Conservation (phyloP, 1,140 invertebrate species). For the Pomacea maculata region DNA sequence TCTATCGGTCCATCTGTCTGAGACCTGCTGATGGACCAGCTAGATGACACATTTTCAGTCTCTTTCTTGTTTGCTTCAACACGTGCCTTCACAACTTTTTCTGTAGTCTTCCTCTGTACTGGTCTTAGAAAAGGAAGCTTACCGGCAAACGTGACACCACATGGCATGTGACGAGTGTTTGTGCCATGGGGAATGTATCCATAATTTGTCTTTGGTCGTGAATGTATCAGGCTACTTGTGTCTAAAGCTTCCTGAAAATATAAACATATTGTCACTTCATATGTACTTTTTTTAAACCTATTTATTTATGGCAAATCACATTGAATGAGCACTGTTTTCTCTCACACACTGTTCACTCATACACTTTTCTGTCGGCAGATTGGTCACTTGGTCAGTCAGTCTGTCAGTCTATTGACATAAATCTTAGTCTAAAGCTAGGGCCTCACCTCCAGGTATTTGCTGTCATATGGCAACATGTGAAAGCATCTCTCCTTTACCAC, state of each 20-base stretch:
- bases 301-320: too few relatives aligned
- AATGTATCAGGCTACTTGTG: conserved; percentile 38
- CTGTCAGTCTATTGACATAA: too few relatives aligned
- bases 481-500: conserved; percentile 61
- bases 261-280: background rate
- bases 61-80: conserved; percentile 20
- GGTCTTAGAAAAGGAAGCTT: conserved; percentile 49
- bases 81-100: conserved; percentile 41
- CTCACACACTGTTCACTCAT: too few relatives aligned
- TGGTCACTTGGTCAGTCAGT: too few relatives aligned
- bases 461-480: conserved; percentile 59
- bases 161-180: conserved; percentile 54
- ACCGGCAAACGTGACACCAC: conserved; percentile 37
- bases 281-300: too few relatives aligned
- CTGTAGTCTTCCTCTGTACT: conserved; percentile 47
- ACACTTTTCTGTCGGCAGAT: too few relatives aligned
- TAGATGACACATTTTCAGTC: conserved; percentile 30
- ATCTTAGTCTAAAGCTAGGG: background rate
- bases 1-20: background rate
- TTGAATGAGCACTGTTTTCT: too few relatives aligned
- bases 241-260: conserved; percentile 50
- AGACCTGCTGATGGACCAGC: conserved; percentile 9
- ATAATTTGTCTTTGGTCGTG: conserved; percentile 31
- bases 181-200: conserved; percentile 50
- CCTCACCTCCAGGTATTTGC: conserved; percentile 44